Conservation (phyloP, 2,888 invertebrate genomes). For the Thymelicus sylvestris region DNA sequence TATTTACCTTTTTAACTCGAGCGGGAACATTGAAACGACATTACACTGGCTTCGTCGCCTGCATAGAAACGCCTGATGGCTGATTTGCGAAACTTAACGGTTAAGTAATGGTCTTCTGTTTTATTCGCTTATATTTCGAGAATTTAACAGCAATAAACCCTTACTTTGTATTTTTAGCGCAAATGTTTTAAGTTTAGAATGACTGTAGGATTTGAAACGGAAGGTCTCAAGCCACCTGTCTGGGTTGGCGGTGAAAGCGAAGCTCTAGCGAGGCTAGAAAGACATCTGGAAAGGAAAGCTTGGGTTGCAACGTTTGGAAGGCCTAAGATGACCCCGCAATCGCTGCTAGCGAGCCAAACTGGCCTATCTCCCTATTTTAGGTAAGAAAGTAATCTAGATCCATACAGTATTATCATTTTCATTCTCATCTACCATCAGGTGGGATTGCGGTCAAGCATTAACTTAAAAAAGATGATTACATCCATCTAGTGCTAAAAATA, state of each 20-base stretch:
- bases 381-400: constrained; percentile 47
- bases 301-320: constrained; percentile 96
- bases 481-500: too few relatives aligned
- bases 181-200: constrained; percentile 12
- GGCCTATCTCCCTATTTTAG: constrained; percentile 93
- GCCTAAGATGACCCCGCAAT: constrained; percentile 95
- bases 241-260: constrained; percentile 94
- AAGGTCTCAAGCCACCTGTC: constrained; percentile 87
- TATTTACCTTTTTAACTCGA: constrained; percentile 10
- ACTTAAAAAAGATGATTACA: too few relatives aligned
- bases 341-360: constrained; percentile 92
- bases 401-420: too few relatives aligned
- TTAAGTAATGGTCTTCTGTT: not conserved
- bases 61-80: constrained; percentile 5
- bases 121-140: not conserved
- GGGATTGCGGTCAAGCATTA: too few relatives aligned
- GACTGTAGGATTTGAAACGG: constrained; percentile 89
- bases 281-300: constrained; percentile 92
- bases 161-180: constrained; percentile 8
- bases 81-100: constrained; percentile 13
- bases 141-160: not conserved
- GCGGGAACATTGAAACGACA: not conserved
- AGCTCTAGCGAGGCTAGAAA: constrained; percentile 88
- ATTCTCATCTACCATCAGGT: too few relatives aligned
- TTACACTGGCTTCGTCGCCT: constrained; percentile 27